Conservation (phyloP, 2,797 vertebrate genomes). For the Linurgus olivaceus region DNA sequence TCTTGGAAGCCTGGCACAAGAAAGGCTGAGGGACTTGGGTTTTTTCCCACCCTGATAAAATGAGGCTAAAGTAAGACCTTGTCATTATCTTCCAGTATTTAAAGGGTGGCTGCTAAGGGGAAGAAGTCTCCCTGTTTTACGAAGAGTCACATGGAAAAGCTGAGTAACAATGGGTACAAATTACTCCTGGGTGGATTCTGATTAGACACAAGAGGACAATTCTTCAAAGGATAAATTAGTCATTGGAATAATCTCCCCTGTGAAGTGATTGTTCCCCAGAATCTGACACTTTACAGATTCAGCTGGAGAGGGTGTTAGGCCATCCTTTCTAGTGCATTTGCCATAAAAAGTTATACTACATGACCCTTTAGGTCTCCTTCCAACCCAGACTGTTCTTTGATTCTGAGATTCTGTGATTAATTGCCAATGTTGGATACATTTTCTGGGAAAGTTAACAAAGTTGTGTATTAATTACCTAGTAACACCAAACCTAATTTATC, state of each 20-base stretch:
- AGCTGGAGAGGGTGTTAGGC: neutral
- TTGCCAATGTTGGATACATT: neutral
- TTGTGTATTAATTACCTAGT: neutral
- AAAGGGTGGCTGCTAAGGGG: neutral
- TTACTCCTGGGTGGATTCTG: neutral
- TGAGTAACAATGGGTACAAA: neutral
- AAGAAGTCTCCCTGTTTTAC: neutral
- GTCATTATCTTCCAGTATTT: neutral
- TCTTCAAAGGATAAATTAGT: neutral
- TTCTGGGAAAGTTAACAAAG: neutral
- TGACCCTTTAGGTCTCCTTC: neutral
- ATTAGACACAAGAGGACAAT: neutral
- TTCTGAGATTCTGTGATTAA: neutral
- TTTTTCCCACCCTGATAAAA: neutral
- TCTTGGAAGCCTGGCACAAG: neutral
- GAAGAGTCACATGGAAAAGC: neutral
- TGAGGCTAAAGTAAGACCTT: neutral
- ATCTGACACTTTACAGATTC: too few species aligned
- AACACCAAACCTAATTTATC: neutral
- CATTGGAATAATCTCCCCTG: neutral
- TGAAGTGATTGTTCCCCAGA: neutral
- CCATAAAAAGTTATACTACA: neutral
- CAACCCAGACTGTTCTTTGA: neutral
- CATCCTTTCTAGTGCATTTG: neutral
- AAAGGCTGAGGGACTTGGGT: neutral